Evolutionary conservation across 2,888 invertebrate species (phyloP).

Genomic region (Tenthredo amoena): DNA sequence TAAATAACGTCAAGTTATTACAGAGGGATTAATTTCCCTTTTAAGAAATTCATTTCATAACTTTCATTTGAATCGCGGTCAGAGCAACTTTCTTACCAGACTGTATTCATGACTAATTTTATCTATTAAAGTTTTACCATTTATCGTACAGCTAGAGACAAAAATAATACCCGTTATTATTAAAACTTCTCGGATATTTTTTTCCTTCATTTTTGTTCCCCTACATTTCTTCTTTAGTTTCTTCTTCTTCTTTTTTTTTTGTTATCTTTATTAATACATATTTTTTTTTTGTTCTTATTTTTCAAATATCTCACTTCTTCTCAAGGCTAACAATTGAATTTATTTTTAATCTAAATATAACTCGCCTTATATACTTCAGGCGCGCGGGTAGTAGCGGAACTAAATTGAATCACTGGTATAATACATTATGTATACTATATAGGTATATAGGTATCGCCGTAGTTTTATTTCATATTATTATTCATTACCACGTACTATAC

Average conservation of each 20-base stretch:
- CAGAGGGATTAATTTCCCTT: slow-evolving; percentile 9
- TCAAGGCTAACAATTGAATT: neutral
- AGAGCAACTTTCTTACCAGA: slow-evolving; percentile 66
- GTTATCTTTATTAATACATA: neutral
- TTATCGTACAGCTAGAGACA: slow-evolving; percentile 61
- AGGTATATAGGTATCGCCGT: neutral
- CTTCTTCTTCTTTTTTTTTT: neutral
- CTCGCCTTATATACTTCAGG: neutral
- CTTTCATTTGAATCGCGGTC: slow-evolving; percentile 73
- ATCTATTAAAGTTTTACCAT: slow-evolving; percentile 75
- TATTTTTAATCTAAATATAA: neutral
- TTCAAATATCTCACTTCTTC: neutral
- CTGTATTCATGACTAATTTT: slow-evolving; percentile 73
- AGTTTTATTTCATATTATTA: slow-evolving; percentile 3
- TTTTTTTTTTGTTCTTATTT: neutral
- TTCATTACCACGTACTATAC: neutral
- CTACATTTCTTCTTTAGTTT: too few relatives aligned
- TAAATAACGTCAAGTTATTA: neutral
- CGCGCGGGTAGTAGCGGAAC: neutral
- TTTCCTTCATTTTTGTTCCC: neutral
- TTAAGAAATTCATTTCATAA: slow-evolving; percentile 65
- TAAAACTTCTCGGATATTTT: neutral
- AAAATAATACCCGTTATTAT: slow-evolving; percentile 53
- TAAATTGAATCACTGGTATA: slow-evolving; percentile 17
- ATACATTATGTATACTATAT: neutral